phyloP scores from a whole-genome alignment of 1,140 invertebrate genomes.

The Bombus vancouverensis region DNA sequence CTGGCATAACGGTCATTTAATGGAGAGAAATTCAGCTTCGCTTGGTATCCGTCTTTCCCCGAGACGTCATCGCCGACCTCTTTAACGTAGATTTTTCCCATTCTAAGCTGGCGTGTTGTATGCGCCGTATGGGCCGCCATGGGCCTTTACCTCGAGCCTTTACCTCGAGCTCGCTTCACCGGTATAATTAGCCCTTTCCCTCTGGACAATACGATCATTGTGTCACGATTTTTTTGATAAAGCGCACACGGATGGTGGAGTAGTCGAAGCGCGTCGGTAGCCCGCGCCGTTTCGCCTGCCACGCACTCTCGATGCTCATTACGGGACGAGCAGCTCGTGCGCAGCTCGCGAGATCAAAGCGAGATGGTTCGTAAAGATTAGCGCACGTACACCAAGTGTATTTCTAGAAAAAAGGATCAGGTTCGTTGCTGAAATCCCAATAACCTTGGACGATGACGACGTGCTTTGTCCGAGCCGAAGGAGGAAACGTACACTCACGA shows the following conservation, averaged over 20 bases:
- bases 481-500: no score
- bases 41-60: constrained; percentile 53
- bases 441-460: neutral
- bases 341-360: constrained; percentile 38
- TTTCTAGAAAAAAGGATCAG: neutral
- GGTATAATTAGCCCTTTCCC: constrained; percentile 57
- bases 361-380: constrained; percentile 17
- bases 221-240: constrained; percentile 44
- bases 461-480: no score
- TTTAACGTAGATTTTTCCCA: constrained; percentile 27
- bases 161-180: constrained; percentile 26
- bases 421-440: neutral
- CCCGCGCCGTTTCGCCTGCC: neutral
- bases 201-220: constrained; percentile 44
- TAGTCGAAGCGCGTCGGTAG: neutral
- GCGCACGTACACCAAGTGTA: no score
- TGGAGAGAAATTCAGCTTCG: constrained; percentile 72
- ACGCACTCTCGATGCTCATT: constrained; percentile 34
- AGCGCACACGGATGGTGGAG: neutral
- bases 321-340: constrained; percentile 4
- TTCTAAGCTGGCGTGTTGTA: neutral
- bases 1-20: constrained; percentile 69
- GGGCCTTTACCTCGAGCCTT: constrained; percentile 35
- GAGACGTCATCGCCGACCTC: constrained; percentile 36
- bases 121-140: neutral